Evolutionary conservation across 2,113 vertebrate genomes (phyloP).

Genomic region (Pterocles burchelli): DNA sequence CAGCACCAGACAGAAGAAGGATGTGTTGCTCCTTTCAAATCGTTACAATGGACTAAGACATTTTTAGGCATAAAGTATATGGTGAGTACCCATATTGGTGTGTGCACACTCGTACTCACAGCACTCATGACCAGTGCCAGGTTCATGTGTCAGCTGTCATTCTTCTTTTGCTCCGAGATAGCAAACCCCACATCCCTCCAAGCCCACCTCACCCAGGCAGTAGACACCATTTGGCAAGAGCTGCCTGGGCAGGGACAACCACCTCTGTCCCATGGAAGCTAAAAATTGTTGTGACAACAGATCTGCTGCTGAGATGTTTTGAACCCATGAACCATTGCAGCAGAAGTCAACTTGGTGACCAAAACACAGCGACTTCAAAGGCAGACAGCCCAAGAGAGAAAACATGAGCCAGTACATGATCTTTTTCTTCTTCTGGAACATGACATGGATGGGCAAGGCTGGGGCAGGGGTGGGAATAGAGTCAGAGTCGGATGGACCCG

Average conservation of each 20-base stretch:
- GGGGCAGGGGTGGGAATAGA: background rate
- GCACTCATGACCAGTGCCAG: accelerated
- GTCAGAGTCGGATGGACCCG: background rate
- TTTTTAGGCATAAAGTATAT: background rate
- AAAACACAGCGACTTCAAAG: background rate
- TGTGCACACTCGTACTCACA: accelerated
- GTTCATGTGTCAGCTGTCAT: accelerated
- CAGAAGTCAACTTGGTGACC: accelerated
- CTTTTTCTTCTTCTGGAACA: background rate
- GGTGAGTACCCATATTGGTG: accelerated
- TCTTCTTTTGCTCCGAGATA: background rate
- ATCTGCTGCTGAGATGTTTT: background rate
- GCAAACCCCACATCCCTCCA: background rate
- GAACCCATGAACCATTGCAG: accelerated
- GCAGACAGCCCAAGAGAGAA: background rate
- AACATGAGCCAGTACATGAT: accelerated
- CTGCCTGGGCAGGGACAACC: background rate
- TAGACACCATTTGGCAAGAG: background rate
- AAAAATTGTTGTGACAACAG: background rate
- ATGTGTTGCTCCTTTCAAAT: background rate
- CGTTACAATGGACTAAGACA: accelerated
- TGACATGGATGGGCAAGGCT: background rate
- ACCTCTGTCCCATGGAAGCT: background rate
- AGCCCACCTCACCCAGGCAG: background rate
- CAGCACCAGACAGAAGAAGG: background rate